These are phyloP conservation scores for Hyposoter dolosus DNA, from an alignment of 2,888 invertebrate species.

Conservation along the genomic window DNA sequence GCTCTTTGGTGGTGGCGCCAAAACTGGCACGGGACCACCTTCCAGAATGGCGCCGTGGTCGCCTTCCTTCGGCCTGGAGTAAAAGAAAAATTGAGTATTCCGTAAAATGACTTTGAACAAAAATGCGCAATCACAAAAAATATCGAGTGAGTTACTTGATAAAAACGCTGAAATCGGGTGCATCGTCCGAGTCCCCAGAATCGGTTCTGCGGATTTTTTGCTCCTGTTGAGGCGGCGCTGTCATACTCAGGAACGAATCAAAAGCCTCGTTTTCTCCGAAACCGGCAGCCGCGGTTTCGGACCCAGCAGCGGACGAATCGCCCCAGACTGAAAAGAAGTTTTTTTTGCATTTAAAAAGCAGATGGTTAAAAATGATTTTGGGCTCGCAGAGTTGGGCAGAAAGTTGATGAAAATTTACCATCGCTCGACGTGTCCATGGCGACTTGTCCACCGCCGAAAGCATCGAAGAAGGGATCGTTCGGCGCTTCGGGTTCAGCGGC, in stretches of 20 bases:
- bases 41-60: constrained; percentile 81
- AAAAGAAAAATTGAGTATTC: not conserved
- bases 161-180: constrained; percentile 92
- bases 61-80: constrained; percentile 85
- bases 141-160: constrained; percentile 87
- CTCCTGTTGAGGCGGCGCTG: constrained; percentile 90
- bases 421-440: constrained; percentile 84
- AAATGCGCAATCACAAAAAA: not conserved
- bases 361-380: not conserved
- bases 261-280: constrained; percentile 91
- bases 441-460: constrained; percentile 84
- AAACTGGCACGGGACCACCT: constrained; percentile 88
- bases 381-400: not conserved
- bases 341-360: not conserved
- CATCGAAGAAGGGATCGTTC: constrained; percentile 84
- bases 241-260: constrained; percentile 93
- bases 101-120: not conserved
- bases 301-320: constrained; percentile 79
- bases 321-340: constrained; percentile 83
- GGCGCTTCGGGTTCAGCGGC: constrained; percentile 86
- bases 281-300: constrained; percentile 82
- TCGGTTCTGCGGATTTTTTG: constrained; percentile 88
- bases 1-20: constrained; percentile 91
- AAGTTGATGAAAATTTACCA: constrained; percentile 74
- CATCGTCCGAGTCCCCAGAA: constrained; percentile 92